Conservation (phyloP, 2,888 invertebrate genomes). For the Dugesia japonica region DNA sequence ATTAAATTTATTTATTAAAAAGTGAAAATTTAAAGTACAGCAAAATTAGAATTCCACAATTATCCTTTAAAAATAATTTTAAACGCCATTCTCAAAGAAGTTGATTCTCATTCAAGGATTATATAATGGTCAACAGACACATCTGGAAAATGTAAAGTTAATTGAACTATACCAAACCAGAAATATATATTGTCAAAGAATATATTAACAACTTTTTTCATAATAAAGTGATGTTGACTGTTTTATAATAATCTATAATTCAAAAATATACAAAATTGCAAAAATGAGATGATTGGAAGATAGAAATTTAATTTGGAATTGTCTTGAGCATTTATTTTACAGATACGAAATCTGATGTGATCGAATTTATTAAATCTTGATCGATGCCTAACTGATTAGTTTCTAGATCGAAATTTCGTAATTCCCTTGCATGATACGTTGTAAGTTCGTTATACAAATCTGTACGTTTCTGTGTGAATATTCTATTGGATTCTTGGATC, state of each 20-base stretch:
- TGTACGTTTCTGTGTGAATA: background rate
- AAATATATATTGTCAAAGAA: too few relatives aligned
- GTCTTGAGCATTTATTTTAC: slow-evolving; percentile 8
- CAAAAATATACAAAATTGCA: slow-evolving; percentile 7
- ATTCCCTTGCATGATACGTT: background rate
- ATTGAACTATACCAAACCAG: too few relatives aligned
- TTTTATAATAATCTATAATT: background rate
- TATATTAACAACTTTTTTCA: too few relatives aligned
- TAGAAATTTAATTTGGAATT: background rate
- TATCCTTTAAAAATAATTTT: too few relatives aligned
- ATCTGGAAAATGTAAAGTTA: too few relatives aligned
- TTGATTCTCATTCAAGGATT: too few relatives aligned
- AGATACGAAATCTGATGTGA: background rate
- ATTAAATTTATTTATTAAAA: too few relatives aligned
- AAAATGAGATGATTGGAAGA: slow-evolving; percentile 20
- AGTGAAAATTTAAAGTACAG: too few relatives aligned
- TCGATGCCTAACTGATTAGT: background rate
- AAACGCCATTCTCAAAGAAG: too few relatives aligned
- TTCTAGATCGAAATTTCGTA: background rate
- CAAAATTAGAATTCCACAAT: too few relatives aligned
- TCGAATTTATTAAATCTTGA: background rate
- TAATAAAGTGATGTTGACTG: too few relatives aligned
- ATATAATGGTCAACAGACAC: too few relatives aligned
- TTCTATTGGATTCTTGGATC: background rate
- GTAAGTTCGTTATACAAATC: background rate